Evolutionary conservation across 2,888 invertebrate species (phyloP), one percentile per base, ranked within the genome.

Genomic region (Ochlodes sylvanus): DNA sequence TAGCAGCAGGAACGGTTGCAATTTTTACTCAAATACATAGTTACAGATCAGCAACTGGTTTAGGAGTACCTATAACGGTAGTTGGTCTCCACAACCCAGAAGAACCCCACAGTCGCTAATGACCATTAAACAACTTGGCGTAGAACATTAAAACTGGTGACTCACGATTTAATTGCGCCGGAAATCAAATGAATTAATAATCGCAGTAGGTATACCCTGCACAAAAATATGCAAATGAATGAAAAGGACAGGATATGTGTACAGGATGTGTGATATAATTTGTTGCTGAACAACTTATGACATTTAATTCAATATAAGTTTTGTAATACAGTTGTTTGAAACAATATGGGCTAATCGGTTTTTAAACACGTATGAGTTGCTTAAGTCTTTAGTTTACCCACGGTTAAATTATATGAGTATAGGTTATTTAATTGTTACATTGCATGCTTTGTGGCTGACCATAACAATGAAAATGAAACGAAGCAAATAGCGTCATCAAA

Each of bases 171-270:
- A 61, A 68, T 68, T 68, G 55, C 62, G 47, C 15, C 67, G 67
- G 67, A 68, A 62, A 68, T 68, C 67, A 68, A 62, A 62, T 68
- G 61, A 68, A 68, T 68, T 56, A 68, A 62, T 68, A 62, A 61
- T 62, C 61, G 67, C 47, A 44, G 47, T n/a, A n/a, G n/a, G n/a
- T 42, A 66, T 32, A 61, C 21, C 47, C 44, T 55, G 67, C 32
- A 61, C 61, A 62, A 62, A 68, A 68, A 68, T 68, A 62, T 68
- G 67, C 67, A 62, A 68, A 68, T 68, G 55, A 62, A 68, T 62
- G 61, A 67, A 67, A 55, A 62, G 62, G 62, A 68, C 67, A 68
- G 67, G 67, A 68, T 67, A 54, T 56, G 60, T 66, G 27, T 32
- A 56, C 67, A 68, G 67, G 67, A 68, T 68, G 67, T 55, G 54